A percentile compares a stretch with the other conserved stretches of the same genome.
These are phyloP conservation scores for Tenebrosternarchus preto DNA, from an alignment of 2,113 vertebrate species.

Conservation along the genomic window DNA sequence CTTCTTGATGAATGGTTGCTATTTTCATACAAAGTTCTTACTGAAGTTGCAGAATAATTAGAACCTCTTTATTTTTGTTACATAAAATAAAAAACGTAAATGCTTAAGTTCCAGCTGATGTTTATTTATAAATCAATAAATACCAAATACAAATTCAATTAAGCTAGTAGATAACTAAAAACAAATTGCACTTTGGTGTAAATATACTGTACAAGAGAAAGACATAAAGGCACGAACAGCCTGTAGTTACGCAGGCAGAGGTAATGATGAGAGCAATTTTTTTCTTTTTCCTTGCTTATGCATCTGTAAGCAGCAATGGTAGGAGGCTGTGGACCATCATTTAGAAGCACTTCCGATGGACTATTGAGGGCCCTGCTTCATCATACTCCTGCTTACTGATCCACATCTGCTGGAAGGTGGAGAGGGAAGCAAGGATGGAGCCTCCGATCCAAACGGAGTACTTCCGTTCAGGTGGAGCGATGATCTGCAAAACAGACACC, in stretches of 20 bases:
- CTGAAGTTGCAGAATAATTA: too few species aligned
- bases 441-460: slow-evolving; percentile 91
- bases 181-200: slow-evolving; percentile 81
- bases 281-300: too few species aligned
- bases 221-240: slow-evolving; percentile 64
- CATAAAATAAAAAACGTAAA: neutral
- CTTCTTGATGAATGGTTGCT: too few species aligned
- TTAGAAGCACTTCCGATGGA: slow-evolving; percentile 90
- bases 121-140: slow-evolving; percentile 82
- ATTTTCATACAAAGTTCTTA: too few species aligned
- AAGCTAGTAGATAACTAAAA: slow-evolving; percentile 81
- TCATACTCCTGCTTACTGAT: slow-evolving; percentile 90
- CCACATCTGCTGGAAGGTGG: slow-evolving; percentile 93
- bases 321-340: slow-evolving; percentile 38
- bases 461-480: slow-evolving; percentile 86
- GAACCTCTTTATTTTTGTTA: too few species aligned
- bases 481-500: slow-evolving; percentile 72
- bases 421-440: slow-evolving; percentile 88
- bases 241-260: slow-evolving; percentile 68
- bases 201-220: slow-evolving; percentile 88
- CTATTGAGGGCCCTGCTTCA: slow-evolving; percentile 86
- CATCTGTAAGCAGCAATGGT: slow-evolving; percentile 48
- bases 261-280: slow-evolving; percentile 51
- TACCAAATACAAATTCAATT: slow-evolving; percentile 56
- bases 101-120: slow-evolving; percentile 54